A percentile compares a stretch with the other conserved stretches of the same genome.
Conservation (phyloP, 2,113 vertebrate species). For the Crotalus tigris region DNA sequence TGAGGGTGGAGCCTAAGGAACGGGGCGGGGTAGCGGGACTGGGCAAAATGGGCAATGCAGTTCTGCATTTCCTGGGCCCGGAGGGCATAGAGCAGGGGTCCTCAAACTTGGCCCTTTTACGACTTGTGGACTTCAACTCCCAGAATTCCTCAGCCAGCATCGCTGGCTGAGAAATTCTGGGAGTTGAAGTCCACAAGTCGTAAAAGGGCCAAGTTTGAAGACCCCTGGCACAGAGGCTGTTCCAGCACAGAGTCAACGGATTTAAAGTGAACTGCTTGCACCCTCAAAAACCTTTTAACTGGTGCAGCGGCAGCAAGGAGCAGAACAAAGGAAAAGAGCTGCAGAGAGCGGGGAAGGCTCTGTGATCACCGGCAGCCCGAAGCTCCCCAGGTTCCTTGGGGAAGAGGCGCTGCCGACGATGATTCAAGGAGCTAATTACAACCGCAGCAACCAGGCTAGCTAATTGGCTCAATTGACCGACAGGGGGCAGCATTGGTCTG, state of each 20-base stretch:
- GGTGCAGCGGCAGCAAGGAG: not conserved
- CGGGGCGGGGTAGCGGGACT: conserved; percentile 57
- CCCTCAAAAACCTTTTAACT: not conserved
- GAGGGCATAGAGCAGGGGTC: too few relatives aligned
- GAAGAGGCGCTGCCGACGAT: too few relatives aligned
- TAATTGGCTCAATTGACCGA: not conserved
- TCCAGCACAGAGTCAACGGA: not conserved
- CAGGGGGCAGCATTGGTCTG: conserved; percentile 30
- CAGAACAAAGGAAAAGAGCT: not conserved
- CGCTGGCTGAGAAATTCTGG: too few relatives aligned
- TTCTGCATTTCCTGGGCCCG: not conserved
- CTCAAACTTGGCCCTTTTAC: too few relatives aligned
- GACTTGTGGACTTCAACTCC: too few relatives aligned
- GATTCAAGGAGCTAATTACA: conserved; percentile 1
- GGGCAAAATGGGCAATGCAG: not conserved
- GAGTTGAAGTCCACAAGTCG: too few relatives aligned
- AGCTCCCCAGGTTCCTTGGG: not conserved
- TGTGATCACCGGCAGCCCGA: not conserved
- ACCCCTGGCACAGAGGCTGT: not conserved
- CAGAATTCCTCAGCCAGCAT: too few relatives aligned
- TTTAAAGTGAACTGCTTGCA: not conserved
- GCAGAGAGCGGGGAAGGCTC: conserved; percentile 66
- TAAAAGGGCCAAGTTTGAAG: too few relatives aligned
- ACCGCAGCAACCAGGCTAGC: too few relatives aligned
- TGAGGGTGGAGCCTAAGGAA: not conserved